Base-by-base conservation (phyloP, 2,113 vertebrate species). In the Petromus typicus region DNA sequence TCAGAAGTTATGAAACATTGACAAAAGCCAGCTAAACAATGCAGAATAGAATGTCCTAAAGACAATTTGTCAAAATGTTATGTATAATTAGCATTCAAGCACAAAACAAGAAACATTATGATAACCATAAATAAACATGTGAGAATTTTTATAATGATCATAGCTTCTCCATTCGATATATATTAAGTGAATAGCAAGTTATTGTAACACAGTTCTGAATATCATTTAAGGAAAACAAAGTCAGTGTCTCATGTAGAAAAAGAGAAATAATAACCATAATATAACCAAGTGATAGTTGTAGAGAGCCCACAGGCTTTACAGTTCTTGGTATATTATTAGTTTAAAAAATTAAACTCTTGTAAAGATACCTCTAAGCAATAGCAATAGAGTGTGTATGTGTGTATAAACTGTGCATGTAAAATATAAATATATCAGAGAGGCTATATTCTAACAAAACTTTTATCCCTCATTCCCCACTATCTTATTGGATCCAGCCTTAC, bases 141-240 rank as follows among this genome's bases (percentile, higher is more conserved):
- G 40, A 84, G n/a, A 14, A 71, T 40, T 48, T 48, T 20, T 54
- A 61, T 80, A 43, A 73, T 71, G 34, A 73, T 71, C 27, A 25
- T 34, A 17, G 17, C 3, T 56, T 95, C 34, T 32, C 61, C 67
- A 34, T 63, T 78, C 56, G 81, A 86, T 45, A 51, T 64, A 64
- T 89, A 73, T 73, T 63, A n/a, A n/a, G 25, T 64, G 30, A 80
- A 86, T 83, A 40, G 51, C 45, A 34, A 63, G 4, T 81, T 85
- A 54, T 63, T 83, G 27, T 71, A 71, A 79, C 22, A 61, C 17
- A 61, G 25, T 40, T 79, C 51, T 79, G 27, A 37, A 59, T 84
- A 90, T 67, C 83, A 78, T 45, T 76, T 78, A 94, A n/a, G 86
- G 30, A 66, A 89, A 86, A n/a, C 32, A n/a, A n/a, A n/a, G n/a